Percentiles rank a stretch among this genome's conserved stretches.
Conservation (phyloP, 2,888 invertebrate species). For the Aporophyla lueneburgensis region DNA sequence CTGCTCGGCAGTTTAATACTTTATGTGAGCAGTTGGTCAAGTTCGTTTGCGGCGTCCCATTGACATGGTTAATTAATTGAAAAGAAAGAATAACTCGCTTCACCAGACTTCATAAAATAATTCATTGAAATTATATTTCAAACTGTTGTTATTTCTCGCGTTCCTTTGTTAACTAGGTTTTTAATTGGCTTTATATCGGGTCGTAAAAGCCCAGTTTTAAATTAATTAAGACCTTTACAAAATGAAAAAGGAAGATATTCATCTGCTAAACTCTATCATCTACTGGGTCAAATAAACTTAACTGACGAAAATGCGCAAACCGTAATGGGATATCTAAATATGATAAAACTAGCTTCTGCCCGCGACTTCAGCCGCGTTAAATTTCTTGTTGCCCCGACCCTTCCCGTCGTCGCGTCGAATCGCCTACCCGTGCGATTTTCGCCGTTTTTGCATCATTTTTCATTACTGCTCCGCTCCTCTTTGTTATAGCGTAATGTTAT, state of each 20-base stretch:
- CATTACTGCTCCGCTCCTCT: no score
- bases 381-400: no score
- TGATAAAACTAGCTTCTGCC: no score
- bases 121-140: slow-evolving; percentile 18
- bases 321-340: no score
- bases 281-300: no score
- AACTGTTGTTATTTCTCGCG: neutral
- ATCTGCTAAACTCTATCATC: neutral
- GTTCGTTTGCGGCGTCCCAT: slow-evolving; percentile 71
- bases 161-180: slow-evolving; percentile 5
- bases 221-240: neutral
- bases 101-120: slow-evolving; percentile 34
- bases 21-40: slow-evolving; percentile 66
- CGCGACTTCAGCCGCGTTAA: no score
- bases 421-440: no score
- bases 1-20: slow-evolving; percentile 59
- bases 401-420: no score
- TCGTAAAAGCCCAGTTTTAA: neutral
- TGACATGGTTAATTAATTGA: slow-evolving; percentile 79
- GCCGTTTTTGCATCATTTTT: no score
- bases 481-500: no score
- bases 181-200: neutral
- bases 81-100: slow-evolving; percentile 65
- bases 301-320: no score
- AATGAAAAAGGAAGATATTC: neutral